A percentile compares a stretch with the other conserved stretches of the same genome.
phyloP scores from a whole-genome alignment of 2,888 invertebrate species.

The Drosophila kambysellisi region DNA sequence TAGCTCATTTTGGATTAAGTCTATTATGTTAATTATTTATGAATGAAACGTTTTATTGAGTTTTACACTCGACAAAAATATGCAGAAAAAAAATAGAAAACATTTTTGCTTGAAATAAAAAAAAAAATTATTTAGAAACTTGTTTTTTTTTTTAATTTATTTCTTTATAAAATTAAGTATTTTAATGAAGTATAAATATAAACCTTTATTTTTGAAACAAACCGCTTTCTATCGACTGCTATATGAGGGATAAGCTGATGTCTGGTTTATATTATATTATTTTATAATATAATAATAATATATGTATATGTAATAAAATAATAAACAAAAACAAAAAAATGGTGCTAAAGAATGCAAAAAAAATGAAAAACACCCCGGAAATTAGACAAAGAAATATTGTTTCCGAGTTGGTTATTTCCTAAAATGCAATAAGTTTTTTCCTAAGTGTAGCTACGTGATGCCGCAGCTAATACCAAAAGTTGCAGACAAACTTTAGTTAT shows the following conservation, averaged over 20 bases:
- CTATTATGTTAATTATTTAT: neutral
- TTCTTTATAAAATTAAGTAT: neutral
- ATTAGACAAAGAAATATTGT: neutral
- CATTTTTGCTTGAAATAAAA: neutral
- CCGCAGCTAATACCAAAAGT: neutral
- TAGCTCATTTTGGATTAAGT: no score
- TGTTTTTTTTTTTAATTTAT: no score
- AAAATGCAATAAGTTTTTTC: neutral
- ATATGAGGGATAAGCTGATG: neutral
- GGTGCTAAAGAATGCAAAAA: neutral
- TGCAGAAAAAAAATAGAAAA: neutral
- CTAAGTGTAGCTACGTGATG: neutral
- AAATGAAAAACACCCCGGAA: neutral
- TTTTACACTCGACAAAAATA: neutral
- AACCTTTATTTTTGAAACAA: neutral
- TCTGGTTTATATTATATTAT: no score
- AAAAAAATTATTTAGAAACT: no score
- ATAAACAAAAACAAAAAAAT: no score
- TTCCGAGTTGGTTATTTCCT: neutral
- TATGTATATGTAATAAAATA: no score
- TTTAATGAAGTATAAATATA: neutral
- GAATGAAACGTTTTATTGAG: neutral
- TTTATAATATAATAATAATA: neutral
- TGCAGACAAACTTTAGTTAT: neutral
- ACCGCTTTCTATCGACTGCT: neutral